Percentiles rank a stretch among this genome's conserved stretches.
These are phyloP conservation scores for Glaucomys volans DNA, from an alignment of 2,113 vertebrate genomes.

Conservation along the genomic window DNA sequence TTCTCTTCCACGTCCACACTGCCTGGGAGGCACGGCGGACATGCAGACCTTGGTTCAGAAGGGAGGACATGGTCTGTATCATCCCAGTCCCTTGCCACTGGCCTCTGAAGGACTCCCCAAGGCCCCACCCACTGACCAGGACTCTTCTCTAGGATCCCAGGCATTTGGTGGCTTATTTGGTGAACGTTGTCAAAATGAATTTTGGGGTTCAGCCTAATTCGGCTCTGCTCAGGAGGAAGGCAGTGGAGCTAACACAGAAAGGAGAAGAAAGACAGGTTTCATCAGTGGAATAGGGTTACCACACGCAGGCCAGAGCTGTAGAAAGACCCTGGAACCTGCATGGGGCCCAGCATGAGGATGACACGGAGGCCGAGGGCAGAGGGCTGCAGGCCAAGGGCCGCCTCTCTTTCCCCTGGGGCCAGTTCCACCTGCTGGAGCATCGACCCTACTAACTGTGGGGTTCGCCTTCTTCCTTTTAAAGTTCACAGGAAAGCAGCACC, in stretches of 20 bases:
- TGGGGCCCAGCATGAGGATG: not conserved
- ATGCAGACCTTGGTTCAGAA: not conserved
- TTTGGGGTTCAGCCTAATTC: not conserved
- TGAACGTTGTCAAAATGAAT: not conserved
- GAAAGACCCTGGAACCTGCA: not conserved
- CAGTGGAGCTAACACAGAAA: not conserved
- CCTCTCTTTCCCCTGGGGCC: too few relatives aligned
- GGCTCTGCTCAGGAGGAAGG: not conserved
- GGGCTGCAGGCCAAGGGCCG: not conserved
- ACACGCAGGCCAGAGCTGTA: conserved; percentile 13
- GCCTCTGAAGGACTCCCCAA: not conserved
- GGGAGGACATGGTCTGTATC: not conserved
- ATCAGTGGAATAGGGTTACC: not conserved
- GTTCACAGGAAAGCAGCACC: not conserved
- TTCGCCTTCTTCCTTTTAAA: not conserved
- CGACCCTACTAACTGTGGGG: not conserved
- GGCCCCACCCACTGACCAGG: not conserved
- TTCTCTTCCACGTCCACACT: not conserved
- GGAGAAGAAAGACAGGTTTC: conserved; percentile 1
- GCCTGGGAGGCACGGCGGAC: fast-evolving
- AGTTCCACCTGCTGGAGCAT: not conserved
- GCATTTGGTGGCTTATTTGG: not conserved
- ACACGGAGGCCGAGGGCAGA: fast-evolving
- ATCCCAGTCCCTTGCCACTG: not conserved
- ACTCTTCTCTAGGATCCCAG: too few relatives aligned